phyloP scores from a whole-genome alignment of 2,113 vertebrate species.

The Syngnathus scovelli region DNA sequence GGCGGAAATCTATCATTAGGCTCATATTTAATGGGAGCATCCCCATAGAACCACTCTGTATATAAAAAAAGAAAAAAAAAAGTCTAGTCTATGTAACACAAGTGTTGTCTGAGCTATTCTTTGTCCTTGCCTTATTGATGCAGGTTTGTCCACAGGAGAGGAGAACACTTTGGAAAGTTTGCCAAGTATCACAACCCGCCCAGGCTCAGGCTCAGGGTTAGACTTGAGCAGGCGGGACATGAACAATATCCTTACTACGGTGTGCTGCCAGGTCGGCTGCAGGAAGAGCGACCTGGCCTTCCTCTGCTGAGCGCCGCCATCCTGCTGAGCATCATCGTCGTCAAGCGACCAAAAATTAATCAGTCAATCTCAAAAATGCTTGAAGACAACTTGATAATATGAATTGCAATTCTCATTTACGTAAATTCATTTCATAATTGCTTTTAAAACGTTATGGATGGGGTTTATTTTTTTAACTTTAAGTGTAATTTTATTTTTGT shows the following conservation, averaged over 20 bases:
- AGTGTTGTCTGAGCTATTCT: background rate
- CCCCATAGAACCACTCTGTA: background rate
- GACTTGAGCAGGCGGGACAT: slow-evolving; percentile 57
- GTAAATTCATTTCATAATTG: background rate
- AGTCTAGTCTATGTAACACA: background rate
- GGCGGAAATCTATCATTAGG: slow-evolving; percentile 19
- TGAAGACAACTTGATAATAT: slow-evolving; percentile 15
- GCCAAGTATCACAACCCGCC: slow-evolving; percentile 14
- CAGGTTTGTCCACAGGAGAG: slow-evolving; percentile 46
- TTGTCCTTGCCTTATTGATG: slow-evolving; percentile 5
- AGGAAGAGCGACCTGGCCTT: slow-evolving; percentile 69
- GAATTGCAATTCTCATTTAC: background rate
- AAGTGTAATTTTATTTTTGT: background rate
- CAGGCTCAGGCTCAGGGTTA: background rate
- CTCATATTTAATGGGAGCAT: slow-evolving; percentile 28
- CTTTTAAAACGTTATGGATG: too few relatives aligned
- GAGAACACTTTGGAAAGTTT: slow-evolving; percentile 50
- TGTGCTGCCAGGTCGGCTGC: slow-evolving; percentile 74
- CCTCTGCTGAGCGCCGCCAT: slow-evolving; percentile 62
- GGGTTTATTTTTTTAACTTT: slow-evolving; percentile 13
- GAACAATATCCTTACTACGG: slow-evolving; percentile 57
- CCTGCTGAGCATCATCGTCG: background rate
- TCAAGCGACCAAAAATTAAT: slow-evolving; percentile 19
- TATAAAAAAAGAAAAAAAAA: too few relatives aligned
- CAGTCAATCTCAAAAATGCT: slow-evolving; percentile 4